phyloP scores from a whole-genome alignment of 2,888 invertebrate species.

The Phengaris arion region DNA sequence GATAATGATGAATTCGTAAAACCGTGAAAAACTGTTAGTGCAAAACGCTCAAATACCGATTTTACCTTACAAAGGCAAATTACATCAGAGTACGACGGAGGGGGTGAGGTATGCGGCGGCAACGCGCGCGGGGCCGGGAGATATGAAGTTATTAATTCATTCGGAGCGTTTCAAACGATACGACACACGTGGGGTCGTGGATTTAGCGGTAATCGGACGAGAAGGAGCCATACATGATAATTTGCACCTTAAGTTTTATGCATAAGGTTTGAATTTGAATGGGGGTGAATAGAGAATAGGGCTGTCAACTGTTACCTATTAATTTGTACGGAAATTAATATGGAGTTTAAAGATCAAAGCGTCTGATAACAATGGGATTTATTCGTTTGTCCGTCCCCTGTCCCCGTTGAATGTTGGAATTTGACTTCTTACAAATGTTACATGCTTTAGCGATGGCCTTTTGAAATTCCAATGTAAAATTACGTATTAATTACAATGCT shows the following conservation, averaged over 20 bases:
- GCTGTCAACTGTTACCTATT: slow-evolving; percentile 12
- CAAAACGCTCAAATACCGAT: background rate
- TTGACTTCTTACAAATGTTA: background rate
- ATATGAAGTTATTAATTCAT: slow-evolving; percentile 26
- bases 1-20: background rate
- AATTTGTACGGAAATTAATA: slow-evolving; percentile 34
- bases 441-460: background rate
- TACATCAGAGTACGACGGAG: background rate
- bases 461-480: background rate
- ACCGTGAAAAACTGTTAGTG: background rate
- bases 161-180: slow-evolving; percentile 11
- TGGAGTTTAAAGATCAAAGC: slow-evolving; percentile 27
- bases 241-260: background rate
- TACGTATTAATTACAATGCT: background rate
- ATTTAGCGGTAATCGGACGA: slow-evolving; percentile 24
- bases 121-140: background rate
- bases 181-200: slow-evolving; percentile 17
- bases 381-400: slow-evolving; percentile 9
- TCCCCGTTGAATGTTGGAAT: background rate
- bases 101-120: background rate
- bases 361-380: slow-evolving; percentile 12
- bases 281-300: background rate
- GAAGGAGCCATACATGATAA: no score
- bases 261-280: background rate
- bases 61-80: slow-evolving; percentile 1